Evolutionary conservation across 2,113 vertebrate genomes (phyloP).

Genomic region (Bettongia penicillata): DNA sequence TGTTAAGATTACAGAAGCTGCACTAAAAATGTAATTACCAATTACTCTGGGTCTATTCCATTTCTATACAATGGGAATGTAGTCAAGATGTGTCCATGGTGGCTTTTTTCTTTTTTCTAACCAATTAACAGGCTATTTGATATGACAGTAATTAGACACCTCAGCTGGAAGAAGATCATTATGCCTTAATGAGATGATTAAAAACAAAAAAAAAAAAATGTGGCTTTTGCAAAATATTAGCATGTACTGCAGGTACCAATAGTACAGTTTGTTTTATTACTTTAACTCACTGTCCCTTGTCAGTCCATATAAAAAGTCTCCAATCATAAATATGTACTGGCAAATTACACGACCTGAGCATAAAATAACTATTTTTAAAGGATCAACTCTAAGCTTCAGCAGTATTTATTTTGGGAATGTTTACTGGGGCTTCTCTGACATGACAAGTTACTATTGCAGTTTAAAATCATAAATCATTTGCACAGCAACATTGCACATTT

Average conservation of each 20-base stretch:
- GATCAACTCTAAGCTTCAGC: neutral
- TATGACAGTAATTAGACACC: conserved; percentile 77
- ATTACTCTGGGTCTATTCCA: conserved; percentile 40
- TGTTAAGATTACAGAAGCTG: neutral
- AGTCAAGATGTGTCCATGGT: conserved; percentile 62
- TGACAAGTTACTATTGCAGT: conserved; percentile 18
- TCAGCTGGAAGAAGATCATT: conserved; percentile 79
- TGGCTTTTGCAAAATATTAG: conserved; percentile 76
- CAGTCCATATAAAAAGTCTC: conserved; percentile 49
- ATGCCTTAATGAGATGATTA: conserved; percentile 83
- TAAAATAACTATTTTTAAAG: conserved; percentile 56
- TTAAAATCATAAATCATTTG: neutral
- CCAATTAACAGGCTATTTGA: conserved; percentile 78
- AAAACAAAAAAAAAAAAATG: conserved; percentile 75
- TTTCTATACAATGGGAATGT: conserved; percentile 48
- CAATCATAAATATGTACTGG: conserved; percentile 51
- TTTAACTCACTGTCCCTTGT: conserved; percentile 61
- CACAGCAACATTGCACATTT: conserved; percentile 15
- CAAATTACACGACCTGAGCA: conserved; percentile 55
- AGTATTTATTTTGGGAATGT: conserved; percentile 40
- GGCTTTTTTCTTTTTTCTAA: conserved; percentile 78
- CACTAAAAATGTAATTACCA: conserved; percentile 67
- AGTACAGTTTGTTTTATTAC: conserved; percentile 57
- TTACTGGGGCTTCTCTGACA: conserved; percentile 54
- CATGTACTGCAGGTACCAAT: conserved; percentile 63